Evolutionary conservation across 2,113 vertebrate genomes (phyloP).

Genomic region (Promerops cafer): DNA sequence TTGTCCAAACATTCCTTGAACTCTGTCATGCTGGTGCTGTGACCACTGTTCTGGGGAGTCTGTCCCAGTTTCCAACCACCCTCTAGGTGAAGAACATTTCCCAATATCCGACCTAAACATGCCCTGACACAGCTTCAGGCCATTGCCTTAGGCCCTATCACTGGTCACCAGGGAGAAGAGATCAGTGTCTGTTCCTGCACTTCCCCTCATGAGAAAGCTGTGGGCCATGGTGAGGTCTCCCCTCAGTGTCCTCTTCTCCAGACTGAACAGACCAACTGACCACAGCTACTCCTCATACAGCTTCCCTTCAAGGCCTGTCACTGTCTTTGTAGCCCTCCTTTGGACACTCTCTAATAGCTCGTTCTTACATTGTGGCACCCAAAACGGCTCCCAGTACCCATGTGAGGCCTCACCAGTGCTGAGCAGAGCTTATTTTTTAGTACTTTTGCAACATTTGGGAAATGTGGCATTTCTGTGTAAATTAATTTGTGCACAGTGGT

Average conservation of each 20-base stretch:
- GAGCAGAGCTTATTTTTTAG: neutral
- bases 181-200: neutral
- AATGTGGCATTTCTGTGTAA: neutral
- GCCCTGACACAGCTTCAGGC: neutral
- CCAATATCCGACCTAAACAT: neutral
- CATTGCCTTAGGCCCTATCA: neutral
- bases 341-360: neutral
- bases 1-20: neutral
- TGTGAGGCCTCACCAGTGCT: neutral
- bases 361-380: neutral
- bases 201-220: neutral
- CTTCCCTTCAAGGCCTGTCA: neutral
- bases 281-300: accelerated
- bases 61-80: accelerated
- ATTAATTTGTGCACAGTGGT: neutral
- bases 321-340: neutral
- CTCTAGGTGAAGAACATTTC: neutral
- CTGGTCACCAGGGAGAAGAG: neutral
- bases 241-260: neutral
- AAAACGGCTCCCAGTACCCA: neutral
- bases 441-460: neutral
- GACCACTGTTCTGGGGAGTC: neutral
- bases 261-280: neutral
- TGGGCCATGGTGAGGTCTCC: neutral
- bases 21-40: neutral